phyloP scores from a whole-genome alignment of 2,888 invertebrate genomes.

The Aphidoletes aphidimyza region DNA sequence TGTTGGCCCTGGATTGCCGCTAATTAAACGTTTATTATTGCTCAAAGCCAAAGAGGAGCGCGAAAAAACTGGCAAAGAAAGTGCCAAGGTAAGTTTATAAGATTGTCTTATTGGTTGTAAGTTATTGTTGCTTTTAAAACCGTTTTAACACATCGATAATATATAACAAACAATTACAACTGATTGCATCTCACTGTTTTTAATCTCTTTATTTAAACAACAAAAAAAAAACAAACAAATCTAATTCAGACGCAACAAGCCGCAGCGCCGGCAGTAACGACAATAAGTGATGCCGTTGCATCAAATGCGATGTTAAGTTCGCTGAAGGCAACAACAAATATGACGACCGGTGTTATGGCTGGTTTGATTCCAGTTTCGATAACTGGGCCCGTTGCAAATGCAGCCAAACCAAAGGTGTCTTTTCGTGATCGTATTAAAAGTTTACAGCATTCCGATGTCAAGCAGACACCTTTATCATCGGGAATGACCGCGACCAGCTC shows the following conservation, averaged over 20 bases:
- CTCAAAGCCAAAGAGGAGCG: slow-evolving; percentile 81
- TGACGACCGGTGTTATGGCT: slow-evolving; percentile 68
- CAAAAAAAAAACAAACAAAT: too few species aligned
- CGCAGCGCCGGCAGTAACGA: slow-evolving; percentile 54
- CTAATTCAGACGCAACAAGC: not conserved
- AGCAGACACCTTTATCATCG: slow-evolving; percentile 13
- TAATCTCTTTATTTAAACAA: not conserved
- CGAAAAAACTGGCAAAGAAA: slow-evolving; percentile 67
- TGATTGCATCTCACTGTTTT: not conserved
- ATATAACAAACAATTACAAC: too few species aligned
- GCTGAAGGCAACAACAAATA: slow-evolving; percentile 64
- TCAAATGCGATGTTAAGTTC: slow-evolving; percentile 56
- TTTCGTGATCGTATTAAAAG: slow-evolving; percentile 73
- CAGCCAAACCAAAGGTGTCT: slow-evolving; percentile 70
- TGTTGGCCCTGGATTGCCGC: slow-evolving; percentile 77
- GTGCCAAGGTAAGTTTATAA: slow-evolving; percentile 58
- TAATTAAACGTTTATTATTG: slow-evolving; percentile 78
- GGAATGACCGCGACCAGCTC: not conserved
- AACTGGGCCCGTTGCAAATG: slow-evolving; percentile 56
- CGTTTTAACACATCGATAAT: too few species aligned
- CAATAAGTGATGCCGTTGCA: slow-evolving; percentile 56
- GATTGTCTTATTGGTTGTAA: too few species aligned
- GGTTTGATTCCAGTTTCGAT: slow-evolving; percentile 60
- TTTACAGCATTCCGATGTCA: slow-evolving; percentile 66
- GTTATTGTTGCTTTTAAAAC: too few species aligned